Evolutionary conservation across 2,113 vertebrate genomes (phyloP).

Genomic region (Ellobius talpinus): DNA sequence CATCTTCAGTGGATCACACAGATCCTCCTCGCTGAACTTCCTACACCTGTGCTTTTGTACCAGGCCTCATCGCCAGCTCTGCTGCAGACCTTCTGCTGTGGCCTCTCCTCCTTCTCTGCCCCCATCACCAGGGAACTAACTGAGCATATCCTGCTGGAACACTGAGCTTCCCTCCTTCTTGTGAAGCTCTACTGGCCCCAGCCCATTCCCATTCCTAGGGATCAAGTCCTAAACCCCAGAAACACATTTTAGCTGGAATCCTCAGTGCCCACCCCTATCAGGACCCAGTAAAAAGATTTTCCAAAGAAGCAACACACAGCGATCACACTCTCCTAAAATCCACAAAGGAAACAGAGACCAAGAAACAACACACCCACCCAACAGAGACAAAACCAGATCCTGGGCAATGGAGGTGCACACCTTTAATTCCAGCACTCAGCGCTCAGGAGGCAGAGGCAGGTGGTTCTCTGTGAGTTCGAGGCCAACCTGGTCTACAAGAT

Average conservation of each 20-base stretch:
- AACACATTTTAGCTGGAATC: neutral
- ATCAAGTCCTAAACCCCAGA: neutral
- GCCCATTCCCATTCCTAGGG: neutral
- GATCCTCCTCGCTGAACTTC: neutral
- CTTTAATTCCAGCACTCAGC: too few species aligned
- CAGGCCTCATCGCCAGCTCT: neutral
- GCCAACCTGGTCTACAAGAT: too few species aligned
- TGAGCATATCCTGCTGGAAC: neutral
- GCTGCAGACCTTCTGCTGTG: neutral
- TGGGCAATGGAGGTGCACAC: too few species aligned
- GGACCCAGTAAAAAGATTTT: neutral
- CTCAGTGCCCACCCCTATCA: neutral
- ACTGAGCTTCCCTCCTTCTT: neutral
- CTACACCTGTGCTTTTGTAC: neutral
- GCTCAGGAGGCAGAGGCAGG: too few species aligned
- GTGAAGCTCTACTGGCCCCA: neutral
- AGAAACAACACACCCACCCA: neutral
- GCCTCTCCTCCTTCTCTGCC: neutral
- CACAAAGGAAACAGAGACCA: neutral
- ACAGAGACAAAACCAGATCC: neutral
- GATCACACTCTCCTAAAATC: neutral
- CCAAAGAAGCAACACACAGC: neutral
- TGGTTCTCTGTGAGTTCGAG: too few species aligned
- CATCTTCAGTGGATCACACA: too few species aligned
- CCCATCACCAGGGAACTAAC: neutral